A percentile compares a stretch with the other conserved stretches of the same genome.
phyloP scores from a whole-genome alignment of 2,113 vertebrate species.

The Reinhardtius hippoglossoides region DNA sequence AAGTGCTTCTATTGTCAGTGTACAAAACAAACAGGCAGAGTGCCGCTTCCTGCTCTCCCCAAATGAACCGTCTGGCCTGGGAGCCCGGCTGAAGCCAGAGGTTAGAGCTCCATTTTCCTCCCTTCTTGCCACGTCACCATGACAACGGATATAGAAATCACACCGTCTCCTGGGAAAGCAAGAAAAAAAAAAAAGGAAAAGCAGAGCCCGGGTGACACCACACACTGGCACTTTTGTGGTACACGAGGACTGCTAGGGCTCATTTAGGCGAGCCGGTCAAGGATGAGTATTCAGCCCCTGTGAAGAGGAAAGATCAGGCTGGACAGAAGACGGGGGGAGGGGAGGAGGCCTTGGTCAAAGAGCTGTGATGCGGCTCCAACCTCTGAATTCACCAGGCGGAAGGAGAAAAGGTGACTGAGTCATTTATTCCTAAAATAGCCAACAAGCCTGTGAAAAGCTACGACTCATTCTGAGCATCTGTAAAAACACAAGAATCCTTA shows the following conservation, averaged over 20 bases:
- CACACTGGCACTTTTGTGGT: conserved; percentile 95
- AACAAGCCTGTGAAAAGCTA: neutral
- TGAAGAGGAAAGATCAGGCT: conserved; percentile 90
- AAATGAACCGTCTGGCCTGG: conserved; percentile 84
- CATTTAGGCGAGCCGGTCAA: conserved; percentile 92
- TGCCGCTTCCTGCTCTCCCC: conserved; percentile 88
- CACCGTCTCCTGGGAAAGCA: conserved; percentile 90
- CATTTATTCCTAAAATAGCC: conserved; percentile 38
- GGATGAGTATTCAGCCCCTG: conserved; percentile 91
- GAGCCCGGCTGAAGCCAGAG: conserved; percentile 89
- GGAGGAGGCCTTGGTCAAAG: conserved; percentile 53
- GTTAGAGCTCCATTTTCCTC: conserved; percentile 94
- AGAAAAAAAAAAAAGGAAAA: conserved; percentile 79
- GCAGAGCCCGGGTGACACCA: conserved; percentile 89
- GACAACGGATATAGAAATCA: conserved; percentile 99
- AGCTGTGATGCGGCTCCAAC: conserved; percentile 47
- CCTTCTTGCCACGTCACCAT: conserved; percentile 93
- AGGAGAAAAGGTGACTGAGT: conserved; percentile 48
- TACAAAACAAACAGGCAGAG: conserved; percentile 90
- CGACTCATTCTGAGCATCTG: neutral
- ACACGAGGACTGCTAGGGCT: conserved; percentile 90
- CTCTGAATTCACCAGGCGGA: conserved; percentile 44
- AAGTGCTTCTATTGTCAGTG: conserved; percentile 91
- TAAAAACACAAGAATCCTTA: neutral
- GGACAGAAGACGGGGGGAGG: conserved; percentile 72